Evolutionary conservation across 2,797 vertebrate species (phyloP).

Genomic region (Enteromius viviparus): DNA sequence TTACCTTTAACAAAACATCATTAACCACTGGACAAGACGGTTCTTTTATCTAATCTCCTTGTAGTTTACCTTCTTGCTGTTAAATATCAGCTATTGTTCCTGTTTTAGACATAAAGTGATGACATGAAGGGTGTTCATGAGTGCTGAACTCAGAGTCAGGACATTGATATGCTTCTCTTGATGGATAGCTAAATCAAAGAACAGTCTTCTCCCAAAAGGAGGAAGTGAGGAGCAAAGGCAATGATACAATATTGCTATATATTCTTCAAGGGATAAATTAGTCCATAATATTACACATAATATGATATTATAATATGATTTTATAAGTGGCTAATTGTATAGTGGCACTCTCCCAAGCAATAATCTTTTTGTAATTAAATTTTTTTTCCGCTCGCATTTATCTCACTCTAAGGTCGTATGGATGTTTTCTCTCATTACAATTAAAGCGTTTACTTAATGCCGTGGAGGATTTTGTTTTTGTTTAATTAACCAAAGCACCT

Average conservation of each 20-base stretch:
- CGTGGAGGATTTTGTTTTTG: constrained; percentile 31
- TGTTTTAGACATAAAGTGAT: constrained; percentile 13
- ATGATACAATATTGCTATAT: constrained; percentile 19
- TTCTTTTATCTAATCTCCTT: constrained; percentile 8
- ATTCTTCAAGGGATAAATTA: constrained; percentile 1
- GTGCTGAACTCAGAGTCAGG: not conserved
- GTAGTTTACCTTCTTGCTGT: not conserved
- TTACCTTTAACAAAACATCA: not conserved
- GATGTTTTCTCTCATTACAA: constrained; percentile 41
- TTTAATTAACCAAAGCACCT: constrained; percentile 50
- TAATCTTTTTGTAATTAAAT: constrained; percentile 32
- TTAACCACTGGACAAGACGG: not conserved
- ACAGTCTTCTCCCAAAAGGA: constrained; percentile 18
- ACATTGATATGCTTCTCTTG: constrained; percentile 11
- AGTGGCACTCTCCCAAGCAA: constrained; percentile 28
- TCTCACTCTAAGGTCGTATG: constrained; percentile 32
- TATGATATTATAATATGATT: constrained; percentile 36
- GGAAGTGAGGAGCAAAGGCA: not conserved
- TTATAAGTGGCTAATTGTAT: constrained; percentile 40
- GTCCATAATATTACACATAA: constrained; percentile 24
- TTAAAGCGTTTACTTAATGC: constrained; percentile 47
- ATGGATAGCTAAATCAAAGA: constrained; percentile 19
- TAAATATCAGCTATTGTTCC: constrained; percentile 7
- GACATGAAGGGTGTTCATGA: constrained; percentile 9
- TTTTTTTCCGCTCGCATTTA: constrained; percentile 6